Percentiles rank a stretch among this genome's conserved stretches.
These are phyloP conservation scores for Amblyraja radiata DNA, from an alignment of 2,797 vertebrate species.

Conservation along the genomic window DNA sequence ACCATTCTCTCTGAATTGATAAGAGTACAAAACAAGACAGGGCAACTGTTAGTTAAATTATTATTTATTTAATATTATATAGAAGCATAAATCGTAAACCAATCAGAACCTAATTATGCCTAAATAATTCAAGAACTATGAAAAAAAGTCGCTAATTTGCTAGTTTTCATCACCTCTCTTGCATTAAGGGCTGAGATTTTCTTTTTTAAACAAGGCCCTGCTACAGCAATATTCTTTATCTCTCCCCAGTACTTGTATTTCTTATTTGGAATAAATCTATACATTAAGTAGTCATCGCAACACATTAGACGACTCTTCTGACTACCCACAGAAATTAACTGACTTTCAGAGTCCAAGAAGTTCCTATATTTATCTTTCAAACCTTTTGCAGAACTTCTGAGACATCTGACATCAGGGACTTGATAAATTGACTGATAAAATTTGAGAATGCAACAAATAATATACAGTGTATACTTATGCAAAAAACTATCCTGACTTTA, in stretches of 20 bases:
- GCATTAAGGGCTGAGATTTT: background rate
- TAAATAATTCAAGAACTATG: background rate
- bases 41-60: background rate
- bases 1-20: background rate
- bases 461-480: background rate
- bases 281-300: background rate
- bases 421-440: background rate
- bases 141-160: background rate
- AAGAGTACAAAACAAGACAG: background rate
- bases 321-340: background rate
- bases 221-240: background rate
- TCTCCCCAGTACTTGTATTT: background rate
- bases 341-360: background rate
- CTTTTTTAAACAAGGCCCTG: background rate
- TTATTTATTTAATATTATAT: background rate
- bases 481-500: background rate
- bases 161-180: background rate
- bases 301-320: background rate
- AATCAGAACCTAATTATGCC: background rate
- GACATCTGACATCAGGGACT: background rate
- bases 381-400: background rate
- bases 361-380: background rate
- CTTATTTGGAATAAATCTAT: background rate
- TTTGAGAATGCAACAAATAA: background rate
- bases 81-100: background rate